A percentile compares a stretch with the other conserved stretches of the same genome.
phyloP scores from a whole-genome alignment of 2,888 invertebrate species.

The Perizoma affinitatum region DNA sequence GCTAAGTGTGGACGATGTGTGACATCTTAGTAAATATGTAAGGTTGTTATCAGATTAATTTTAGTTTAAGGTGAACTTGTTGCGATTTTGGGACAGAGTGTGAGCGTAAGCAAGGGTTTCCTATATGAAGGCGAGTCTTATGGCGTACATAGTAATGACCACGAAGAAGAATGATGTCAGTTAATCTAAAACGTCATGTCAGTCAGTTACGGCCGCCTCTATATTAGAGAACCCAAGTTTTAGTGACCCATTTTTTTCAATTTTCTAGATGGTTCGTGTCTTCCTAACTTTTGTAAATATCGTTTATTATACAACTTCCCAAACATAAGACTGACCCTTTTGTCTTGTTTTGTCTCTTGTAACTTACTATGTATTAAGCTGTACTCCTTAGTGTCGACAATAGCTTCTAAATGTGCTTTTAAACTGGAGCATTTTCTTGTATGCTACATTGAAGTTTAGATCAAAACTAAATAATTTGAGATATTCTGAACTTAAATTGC shows the following conservation, averaged over 20 bases:
- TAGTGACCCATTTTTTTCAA: constrained; percentile 54
- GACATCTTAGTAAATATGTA: constrained; percentile 77
- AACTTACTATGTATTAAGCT: constrained; percentile 68
- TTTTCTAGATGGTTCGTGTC: constrained; percentile 67
- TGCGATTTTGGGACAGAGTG: constrained; percentile 66
- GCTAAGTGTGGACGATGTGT: constrained; percentile 72
- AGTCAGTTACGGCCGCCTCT: neutral
- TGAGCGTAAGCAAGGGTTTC: constrained; percentile 49
- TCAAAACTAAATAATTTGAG: too few relatives aligned
- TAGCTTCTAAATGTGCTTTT: constrained; percentile 64
- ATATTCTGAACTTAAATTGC: too few relatives aligned
- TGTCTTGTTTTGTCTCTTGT: constrained; percentile 80
- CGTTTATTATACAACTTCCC: constrained; percentile 82
- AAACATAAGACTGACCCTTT: constrained; percentile 84
- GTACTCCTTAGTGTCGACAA: constrained; percentile 70
- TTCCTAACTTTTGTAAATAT: constrained; percentile 83
- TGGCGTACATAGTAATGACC: neutral
- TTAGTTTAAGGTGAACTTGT: constrained; percentile 69
- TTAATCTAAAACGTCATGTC: too few relatives aligned
- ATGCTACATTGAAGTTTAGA: neutral
- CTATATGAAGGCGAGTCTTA: neutral
- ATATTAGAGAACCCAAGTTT: constrained; percentile 4
- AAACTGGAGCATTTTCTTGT: constrained; percentile 14
- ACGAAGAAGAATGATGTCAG: too few relatives aligned
- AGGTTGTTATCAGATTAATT: constrained; percentile 78